Base-by-base conservation (phyloP, 2,888 invertebrate species). In the Norana najaformis region DNA sequence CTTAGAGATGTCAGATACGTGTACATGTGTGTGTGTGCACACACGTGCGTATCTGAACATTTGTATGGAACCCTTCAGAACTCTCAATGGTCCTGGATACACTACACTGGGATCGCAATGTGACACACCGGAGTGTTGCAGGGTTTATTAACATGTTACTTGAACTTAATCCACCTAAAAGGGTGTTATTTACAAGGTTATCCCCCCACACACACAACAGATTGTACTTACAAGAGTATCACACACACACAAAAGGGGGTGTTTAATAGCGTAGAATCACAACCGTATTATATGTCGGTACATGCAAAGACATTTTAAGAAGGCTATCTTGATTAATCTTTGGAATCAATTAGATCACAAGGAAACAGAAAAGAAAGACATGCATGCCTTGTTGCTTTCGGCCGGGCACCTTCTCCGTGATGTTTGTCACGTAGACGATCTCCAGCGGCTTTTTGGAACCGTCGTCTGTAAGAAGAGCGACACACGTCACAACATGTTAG, bases 381-480 rank as follows among this genome's bases (percentile, higher is more conserved):
- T 34, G 47, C 88, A 88, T 85, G 85, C 85, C 85, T 85, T 35
- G 37, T 37, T 85, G 85, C 36, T 85, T 85, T 8, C 85, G 85
- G 20, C 36, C 88, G 41, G 90, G 89, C 18, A 83, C 88, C 83
- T 91, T 91, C 91, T 91, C 91, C 20, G 90, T 91, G 89, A 90
- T 89, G 89, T 91, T 91, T n/a, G 91, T 89, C 88, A 92, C 92
- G 89, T 92, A 92, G 41, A 92, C 92, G 35, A 92, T 90, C 89
- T 92, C 92, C 41, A 92, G 90, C 11, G 92, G 92, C 88, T 90
- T 90, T 85, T 89, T 88, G 36, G 88, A 34, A 16, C 37, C 38
- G 23, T 83, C 90, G 39, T 89, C 90, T 91, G 69, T 38, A 37
- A 88, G 35, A 34, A 53, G 85, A 85, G 34, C 85, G 85, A 85